A percentile compares a stretch with the other conserved stretches of the same genome.
Evolutionary conservation across 2,888 invertebrate species (phyloP).

Genomic region (Lymantria monacha): DNA sequence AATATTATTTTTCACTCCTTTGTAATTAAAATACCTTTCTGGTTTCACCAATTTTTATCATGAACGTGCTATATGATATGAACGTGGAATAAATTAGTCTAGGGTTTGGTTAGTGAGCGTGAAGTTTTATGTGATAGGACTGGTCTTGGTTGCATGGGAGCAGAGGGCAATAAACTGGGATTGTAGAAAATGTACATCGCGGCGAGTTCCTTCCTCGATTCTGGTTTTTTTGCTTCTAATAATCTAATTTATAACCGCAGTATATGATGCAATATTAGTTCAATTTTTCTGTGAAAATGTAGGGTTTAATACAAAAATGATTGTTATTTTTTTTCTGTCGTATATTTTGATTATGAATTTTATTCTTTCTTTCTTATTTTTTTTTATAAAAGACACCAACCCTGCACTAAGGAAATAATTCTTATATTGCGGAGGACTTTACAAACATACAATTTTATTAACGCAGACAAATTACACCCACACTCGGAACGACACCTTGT

Average conservation of each 20-base stretch:
- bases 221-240: background rate
- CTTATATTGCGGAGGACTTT: no score
- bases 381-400: no score
- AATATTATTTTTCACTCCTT: background rate
- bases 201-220: background rate
- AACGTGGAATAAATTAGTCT: slow-evolving; percentile 27
- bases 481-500: no score
- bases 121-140: slow-evolving; percentile 35
- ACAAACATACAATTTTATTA: no score
- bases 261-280: background rate
- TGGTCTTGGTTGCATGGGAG: slow-evolving; percentile 19
- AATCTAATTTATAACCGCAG: background rate
- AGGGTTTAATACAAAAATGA: no score
- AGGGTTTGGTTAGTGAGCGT: slow-evolving; percentile 37
- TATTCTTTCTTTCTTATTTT: no score
- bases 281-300: no score
- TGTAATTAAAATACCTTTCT: slow-evolving; percentile 6
- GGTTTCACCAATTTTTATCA: slow-evolving; percentile 14
- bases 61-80: slow-evolving; percentile 29
- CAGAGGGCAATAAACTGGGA: background rate
- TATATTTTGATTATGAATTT: no score
- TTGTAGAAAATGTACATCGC: background rate
- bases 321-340: no score
- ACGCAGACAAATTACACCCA: no score
- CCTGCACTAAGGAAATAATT: no score